phyloP scores from a whole-genome alignment of 2,888 invertebrate species.

The Luffia ferchaultella region DNA sequence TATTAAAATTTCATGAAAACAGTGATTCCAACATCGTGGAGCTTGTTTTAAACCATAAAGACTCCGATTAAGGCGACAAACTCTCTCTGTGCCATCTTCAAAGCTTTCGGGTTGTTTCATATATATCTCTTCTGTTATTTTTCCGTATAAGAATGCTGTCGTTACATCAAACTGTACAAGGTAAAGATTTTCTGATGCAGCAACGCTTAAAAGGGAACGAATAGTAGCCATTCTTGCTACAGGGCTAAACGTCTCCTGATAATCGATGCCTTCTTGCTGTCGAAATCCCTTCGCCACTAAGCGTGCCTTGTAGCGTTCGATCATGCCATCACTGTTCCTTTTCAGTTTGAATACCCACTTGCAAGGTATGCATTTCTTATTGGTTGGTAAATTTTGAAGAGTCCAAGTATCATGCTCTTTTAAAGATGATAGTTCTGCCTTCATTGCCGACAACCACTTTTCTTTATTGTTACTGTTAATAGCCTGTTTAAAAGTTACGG shows the following conservation, averaged over 20 bases:
- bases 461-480: no score
- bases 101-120: slow-evolving; percentile 9
- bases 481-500: no score
- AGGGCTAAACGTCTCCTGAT: slow-evolving; percentile 1
- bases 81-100: slow-evolving; percentile 6
- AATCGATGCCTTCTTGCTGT: neutral
- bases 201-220: slow-evolving; percentile 7
- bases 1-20: neutral
- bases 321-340: neutral
- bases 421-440: no score
- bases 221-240: slow-evolving; percentile 11
- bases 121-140: slow-evolving; percentile 7
- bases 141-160: slow-evolving; percentile 8
- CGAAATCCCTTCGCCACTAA: neutral
- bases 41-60: slow-evolving; percentile 6
- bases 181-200: slow-evolving; percentile 6
- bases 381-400: neutral
- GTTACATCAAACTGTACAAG: slow-evolving; percentile 1
- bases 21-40: slow-evolving; percentile 2
- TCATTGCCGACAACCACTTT: no score
- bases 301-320: neutral
- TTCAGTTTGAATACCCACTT: neutral
- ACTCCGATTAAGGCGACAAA: slow-evolving; percentile 1
- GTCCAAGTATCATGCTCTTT: no score
- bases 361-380: neutral